Conservation (phyloP, 2,113 vertebrate species). For the Sinocyclocheilus anshuiensis region DNA sequence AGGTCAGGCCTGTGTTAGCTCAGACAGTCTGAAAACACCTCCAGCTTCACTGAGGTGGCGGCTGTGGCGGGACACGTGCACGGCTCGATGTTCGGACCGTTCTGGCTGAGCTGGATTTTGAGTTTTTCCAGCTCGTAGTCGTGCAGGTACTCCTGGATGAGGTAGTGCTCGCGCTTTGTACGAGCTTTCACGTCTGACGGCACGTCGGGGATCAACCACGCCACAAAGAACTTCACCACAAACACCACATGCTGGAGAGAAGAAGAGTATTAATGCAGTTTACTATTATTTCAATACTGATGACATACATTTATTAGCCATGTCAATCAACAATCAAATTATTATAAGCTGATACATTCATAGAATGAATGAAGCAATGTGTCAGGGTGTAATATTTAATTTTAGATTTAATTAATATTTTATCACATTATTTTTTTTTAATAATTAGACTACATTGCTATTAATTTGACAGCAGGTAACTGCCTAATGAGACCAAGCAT, state of each 20-base stretch:
- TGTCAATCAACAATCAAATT: too few species aligned
- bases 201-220: conserved; percentile 96
- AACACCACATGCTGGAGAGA: conserved; percentile 88
- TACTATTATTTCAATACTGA: neutral
- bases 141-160: conserved; percentile 92
- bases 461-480: too few species aligned
- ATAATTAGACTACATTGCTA: too few species aligned
- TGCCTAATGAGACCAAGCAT: too few species aligned
- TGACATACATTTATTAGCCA: neutral
- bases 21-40: conserved; percentile 79
- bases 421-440: too few species aligned
- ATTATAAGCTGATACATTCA: too few species aligned
- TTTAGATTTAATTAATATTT: too few species aligned
- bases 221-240: conserved; percentile 91
- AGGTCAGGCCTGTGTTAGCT: conserved; percentile 43
- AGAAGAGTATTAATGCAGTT: neutral
- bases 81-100: conserved; percentile 33
- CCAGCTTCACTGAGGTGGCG: conserved; percentile 66
- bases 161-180: conserved; percentile 91
- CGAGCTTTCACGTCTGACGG: conserved; percentile 87
- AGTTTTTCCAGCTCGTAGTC: conserved; percentile 92
- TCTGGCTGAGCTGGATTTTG: conserved; percentile 80
- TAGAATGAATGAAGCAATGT: too few species aligned
- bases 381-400: too few species aligned
- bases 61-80: conserved; percentile 74